phyloP scores from a whole-genome alignment of 2,797 vertebrate genomes.

The Falco biarmicus region DNA sequence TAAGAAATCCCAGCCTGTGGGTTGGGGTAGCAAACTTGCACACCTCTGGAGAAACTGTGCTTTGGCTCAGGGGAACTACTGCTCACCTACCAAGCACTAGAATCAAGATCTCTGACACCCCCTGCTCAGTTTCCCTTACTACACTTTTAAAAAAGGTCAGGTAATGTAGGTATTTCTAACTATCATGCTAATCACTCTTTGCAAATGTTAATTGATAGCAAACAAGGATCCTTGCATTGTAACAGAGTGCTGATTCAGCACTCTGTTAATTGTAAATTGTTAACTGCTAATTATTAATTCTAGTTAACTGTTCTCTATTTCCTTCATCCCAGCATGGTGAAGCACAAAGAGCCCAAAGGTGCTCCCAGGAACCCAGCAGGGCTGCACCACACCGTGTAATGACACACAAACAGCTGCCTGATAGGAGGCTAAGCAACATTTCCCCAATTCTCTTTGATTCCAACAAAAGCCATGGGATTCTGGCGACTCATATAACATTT shows the following conservation, averaged over 20 bases:
- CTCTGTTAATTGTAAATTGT: too few relatives aligned
- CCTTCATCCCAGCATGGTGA: not conserved
- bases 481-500: not conserved
- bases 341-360: not conserved
- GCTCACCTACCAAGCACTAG: fast-evolving
- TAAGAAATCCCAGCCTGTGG: not conserved
- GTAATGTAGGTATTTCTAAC: not conserved
- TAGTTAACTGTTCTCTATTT: not conserved
- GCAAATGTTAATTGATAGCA: not conserved
- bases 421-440: too few relatives aligned
- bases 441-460: not conserved
- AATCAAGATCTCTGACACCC: not conserved
- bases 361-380: not conserved
- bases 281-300: not conserved
- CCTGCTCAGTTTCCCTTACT: not conserved
- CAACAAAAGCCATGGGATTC: not conserved
- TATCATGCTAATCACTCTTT: not conserved
- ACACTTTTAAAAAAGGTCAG: not conserved
- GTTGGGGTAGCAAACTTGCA: fast-evolving
- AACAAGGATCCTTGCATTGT: not conserved
- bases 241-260: not conserved
- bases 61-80: not conserved
- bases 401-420: not conserved
- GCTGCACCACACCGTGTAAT: fast-evolving
- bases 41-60: not conserved